phyloP scores from a whole-genome alignment of 2,888 invertebrate species.

The Slavum lentiscoides region DNA sequence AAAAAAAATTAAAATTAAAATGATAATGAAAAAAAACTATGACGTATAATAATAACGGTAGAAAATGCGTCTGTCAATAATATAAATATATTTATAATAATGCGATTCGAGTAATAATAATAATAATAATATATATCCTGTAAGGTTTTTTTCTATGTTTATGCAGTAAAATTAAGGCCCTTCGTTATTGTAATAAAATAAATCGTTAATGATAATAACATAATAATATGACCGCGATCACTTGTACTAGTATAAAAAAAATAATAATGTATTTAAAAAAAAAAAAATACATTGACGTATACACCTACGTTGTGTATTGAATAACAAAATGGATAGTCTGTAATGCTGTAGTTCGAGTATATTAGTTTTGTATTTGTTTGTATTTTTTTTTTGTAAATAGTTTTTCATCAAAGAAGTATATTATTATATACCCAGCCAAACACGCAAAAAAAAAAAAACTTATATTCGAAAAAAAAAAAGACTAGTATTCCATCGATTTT shows the following conservation, averaged over 20 bases:
- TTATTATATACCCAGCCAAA: not conserved
- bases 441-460: conserved; percentile 27
- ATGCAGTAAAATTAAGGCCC: conserved; percentile 30
- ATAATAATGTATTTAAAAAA: conserved; percentile 30
- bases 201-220: conserved; percentile 31
- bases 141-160: conserved; percentile 23
- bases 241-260: conserved; percentile 19
- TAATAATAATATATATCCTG: conserved; percentile 18
- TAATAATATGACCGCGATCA: conserved; percentile 33
- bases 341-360: conserved; percentile 26
- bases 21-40: conserved; percentile 26
- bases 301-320: not conserved
- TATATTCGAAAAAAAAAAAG: conserved; percentile 29
- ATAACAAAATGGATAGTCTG: conserved; percentile 18
- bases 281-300: not conserved
- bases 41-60: conserved; percentile 33
- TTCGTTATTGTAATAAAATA: conserved; percentile 38
- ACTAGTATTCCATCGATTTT: conserved; percentile 33
- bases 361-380: not conserved
- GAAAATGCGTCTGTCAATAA: conserved; percentile 33
- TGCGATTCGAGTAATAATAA: conserved; percentile 24
- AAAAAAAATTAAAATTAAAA: not conserved
- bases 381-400: not conserved
- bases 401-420: conserved; percentile 19
- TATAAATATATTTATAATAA: conserved; percentile 12